Base-by-base conservation (phyloP, 2,888 invertebrate species). In the Bellardia pandia region DNA sequence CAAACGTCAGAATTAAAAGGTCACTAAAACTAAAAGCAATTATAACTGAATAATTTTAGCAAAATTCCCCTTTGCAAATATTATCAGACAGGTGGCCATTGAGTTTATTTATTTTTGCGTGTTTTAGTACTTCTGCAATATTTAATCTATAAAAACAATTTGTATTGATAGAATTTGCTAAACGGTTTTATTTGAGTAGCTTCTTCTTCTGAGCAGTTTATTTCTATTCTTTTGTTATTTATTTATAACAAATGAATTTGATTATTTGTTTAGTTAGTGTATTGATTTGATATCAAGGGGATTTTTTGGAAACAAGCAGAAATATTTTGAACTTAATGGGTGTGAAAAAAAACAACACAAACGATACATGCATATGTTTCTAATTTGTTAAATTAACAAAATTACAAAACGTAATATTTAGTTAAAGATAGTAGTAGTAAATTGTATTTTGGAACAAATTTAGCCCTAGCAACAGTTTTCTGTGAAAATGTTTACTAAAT, bases 221-320 rank as follows among this genome's bases (percentile, higher is more conserved):
- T 64, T 58, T 62, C 8, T 64, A 37, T 40, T 56, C 23, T 71
- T 51, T 60, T 79, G 40, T 60, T 69, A 37, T 78, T 60, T 79
- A 77, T 69, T 60, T 79, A 77, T 69, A 60, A 64, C 64, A 72
- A 72, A 76, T 64, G 51, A 51, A 23, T 76, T 76, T 64, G 33
- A 64, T 64, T 45, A 45, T 60, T 74, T 72, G 16, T 72, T 80
- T 72, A 80, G 64, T 56, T 72, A 60, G 30, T 71, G 62, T 80
- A 2, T 82, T 58, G 6, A 9, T 23, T 72, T 68, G 51, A 30
- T 53, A 42, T 14, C 7, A 30, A 69, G 82, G 82, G 82, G 82
- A 82, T 82, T 82, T 76, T 81, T 69, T n/a, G 62, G 16, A 30
- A 75, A 68, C 16, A n/a, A 58, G 3, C 33, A 40, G 30, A 23